These are phyloP conservation scores for Eulemur albifrons DNA, from an alignment of 2,797 vertebrate genomes.

Conservation along the genomic window DNA sequence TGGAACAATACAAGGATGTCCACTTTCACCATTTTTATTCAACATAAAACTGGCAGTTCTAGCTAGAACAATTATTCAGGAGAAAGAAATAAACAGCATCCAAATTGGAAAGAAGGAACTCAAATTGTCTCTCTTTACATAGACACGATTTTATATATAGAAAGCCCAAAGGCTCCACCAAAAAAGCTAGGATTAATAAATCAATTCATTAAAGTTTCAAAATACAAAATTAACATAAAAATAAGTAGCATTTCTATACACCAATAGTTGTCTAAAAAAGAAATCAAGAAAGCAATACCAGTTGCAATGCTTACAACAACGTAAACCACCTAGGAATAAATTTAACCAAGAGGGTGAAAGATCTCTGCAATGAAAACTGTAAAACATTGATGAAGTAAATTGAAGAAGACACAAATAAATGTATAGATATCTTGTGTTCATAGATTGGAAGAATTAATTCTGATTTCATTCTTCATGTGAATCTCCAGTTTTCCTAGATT, in stretches of 20 bases:
- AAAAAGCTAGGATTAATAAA: not conserved
- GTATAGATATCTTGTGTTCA: not conserved
- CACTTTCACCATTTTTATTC: not conserved
- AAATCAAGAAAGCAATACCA: not conserved
- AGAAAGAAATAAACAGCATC: not conserved
- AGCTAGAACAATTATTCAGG: not conserved
- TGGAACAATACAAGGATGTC: not conserved
- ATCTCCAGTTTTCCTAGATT: not conserved
- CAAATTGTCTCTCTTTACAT: not conserved
- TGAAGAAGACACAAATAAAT: not conserved
- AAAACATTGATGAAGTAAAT: not conserved
- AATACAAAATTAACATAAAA: not conserved
- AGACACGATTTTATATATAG: not conserved
- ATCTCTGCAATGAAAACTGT: not conserved
- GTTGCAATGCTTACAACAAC: not conserved
- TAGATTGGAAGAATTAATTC: not conserved
- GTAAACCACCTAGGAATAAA: not conserved
- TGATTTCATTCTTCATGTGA: not conserved
- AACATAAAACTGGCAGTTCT: not conserved
- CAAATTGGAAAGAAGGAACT: not conserved
- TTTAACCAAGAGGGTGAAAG: not conserved
- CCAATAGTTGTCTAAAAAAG: not conserved
- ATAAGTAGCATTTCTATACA: not conserved
- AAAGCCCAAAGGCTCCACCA: not conserved
- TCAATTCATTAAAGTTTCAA: not conserved